Percentiles rank a stretch among this genome's conserved stretches.
Evolutionary conservation across 2,888 invertebrate genomes (phyloP).

Genomic region (Choristoneura rosaceana): DNA sequence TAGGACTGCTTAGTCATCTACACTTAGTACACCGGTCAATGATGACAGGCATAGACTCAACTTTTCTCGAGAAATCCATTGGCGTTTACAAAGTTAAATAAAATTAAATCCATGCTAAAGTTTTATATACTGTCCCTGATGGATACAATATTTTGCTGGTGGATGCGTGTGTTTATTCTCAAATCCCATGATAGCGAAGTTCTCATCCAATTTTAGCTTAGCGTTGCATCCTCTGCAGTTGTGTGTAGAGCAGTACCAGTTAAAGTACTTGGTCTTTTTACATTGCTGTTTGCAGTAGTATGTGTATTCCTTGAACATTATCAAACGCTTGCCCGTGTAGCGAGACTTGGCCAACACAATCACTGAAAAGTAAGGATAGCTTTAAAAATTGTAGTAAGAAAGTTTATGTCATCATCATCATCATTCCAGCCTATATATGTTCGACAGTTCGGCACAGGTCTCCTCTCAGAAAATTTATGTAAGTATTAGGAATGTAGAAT

Average conservation of each 20-base stretch:
- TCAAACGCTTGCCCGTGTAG: slow-evolving; percentile 69
- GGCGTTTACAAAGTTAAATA: slow-evolving; percentile 6
- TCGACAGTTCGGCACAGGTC: too few relatives aligned
- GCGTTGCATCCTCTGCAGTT: slow-evolving; percentile 75
- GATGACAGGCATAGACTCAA: too few relatives aligned
- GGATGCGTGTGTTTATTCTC: slow-evolving; percentile 69
- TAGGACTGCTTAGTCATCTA: too few relatives aligned
- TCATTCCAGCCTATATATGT: too few relatives aligned
- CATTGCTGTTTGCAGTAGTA: slow-evolving; percentile 75
- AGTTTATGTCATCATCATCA: not conserved
- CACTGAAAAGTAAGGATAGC: slow-evolving; percentile 56
- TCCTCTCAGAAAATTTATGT: not conserved
- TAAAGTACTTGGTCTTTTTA: slow-evolving; percentile 66
- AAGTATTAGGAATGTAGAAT: not conserved
- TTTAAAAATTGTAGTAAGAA: not conserved
- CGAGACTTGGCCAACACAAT: slow-evolving; percentile 71
- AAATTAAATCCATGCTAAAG: slow-evolving; percentile 47
- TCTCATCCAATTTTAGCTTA: slow-evolving; percentile 66
- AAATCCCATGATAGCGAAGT: slow-evolving; percentile 61
- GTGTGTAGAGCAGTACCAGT: slow-evolving; percentile 78
- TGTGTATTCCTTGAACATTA: slow-evolving; percentile 72
- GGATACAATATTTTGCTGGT: slow-evolving; percentile 68
- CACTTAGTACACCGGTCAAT: too few relatives aligned
- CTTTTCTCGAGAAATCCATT: not conserved
- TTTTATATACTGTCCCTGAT: slow-evolving; percentile 68